A percentile compares a stretch with the other conserved stretches of the same genome.
phyloP scores from a whole-genome alignment of 2,797 vertebrate genomes.

The Trematomus bernacchii region DNA sequence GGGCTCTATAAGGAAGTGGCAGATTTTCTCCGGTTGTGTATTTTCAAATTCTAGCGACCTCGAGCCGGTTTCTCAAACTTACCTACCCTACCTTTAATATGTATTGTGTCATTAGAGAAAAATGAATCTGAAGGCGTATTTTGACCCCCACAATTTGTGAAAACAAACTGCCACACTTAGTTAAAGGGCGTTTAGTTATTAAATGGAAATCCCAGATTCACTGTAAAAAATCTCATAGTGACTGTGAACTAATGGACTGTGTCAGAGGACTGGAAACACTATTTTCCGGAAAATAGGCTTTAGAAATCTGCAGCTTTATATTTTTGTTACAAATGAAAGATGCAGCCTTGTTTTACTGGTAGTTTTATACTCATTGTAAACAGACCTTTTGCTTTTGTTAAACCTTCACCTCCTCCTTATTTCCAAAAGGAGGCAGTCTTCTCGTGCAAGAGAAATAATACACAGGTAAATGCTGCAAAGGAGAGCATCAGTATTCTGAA shows the following conservation, averaged over 20 bases:
- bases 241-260: neutral
- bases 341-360: neutral
- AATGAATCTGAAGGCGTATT: neutral
- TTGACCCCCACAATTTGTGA: neutral
- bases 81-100: no score
- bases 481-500: neutral
- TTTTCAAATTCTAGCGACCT: no score
- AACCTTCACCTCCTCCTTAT: conserved; percentile 17
- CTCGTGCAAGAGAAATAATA: neutral
- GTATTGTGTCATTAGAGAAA: no score
- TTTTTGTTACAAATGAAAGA: neutral
- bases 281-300: neutral
- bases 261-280: neutral
- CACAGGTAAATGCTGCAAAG: neutral
- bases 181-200: neutral
- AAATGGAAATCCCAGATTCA: neutral
- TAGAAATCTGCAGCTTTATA: rapidly evolving
- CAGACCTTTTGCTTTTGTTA: neutral
- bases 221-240: no score
- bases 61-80: no score
- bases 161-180: conserved; percentile 1
- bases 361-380: neutral
- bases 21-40: no score
- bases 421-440: conserved; percentile 40
- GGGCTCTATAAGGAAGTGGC: no score